Base-by-base conservation (phyloP, 2,888 invertebrate species). In the Acholoe squamosa region DNA sequence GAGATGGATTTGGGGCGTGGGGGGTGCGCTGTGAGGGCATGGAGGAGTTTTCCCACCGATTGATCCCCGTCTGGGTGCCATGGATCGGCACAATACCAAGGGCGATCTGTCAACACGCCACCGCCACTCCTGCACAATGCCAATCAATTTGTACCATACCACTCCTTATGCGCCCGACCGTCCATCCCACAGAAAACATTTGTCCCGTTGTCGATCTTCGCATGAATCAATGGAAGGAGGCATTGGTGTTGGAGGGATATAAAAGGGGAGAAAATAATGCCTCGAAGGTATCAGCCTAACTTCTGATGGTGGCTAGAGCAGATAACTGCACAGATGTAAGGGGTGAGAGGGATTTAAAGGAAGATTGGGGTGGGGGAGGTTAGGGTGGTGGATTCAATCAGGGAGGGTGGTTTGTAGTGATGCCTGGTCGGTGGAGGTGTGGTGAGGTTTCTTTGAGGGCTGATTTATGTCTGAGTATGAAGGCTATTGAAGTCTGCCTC, bases 71-170 rank as follows among this genome's bases (percentile, higher is more conserved):
- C 71, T 28, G 71, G 14, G 3, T 14, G 25, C 1, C 71, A 71
- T 71, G 12, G 71, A 71, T 71, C 71, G 71, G n/a, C 71, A 28
- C 71, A 71, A 71, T 71, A 71, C 71, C 28, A 25, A 61, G 28
- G 71, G 28, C 71, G 71, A 71, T 71, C 71, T 71, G 71, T 71
- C 71, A 71, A 71, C 71, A 71, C 71, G n/a, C 71, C 71, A 5
- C 71, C 28, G 19, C 71, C 71, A 25, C 71, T 43, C 71, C 12
- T 28, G 28, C 71, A 71, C 71, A 71, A 71, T 71, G 71, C 71
- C 71, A 71, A 71, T 71, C 71, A 71, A 71, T 71, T 71, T 71
- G 71, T 71, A 22, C 71, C 3, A 25, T 5, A 25, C 61, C n/a
- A 71, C 25, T 71, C 71, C 71, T 71, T 71, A 71, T 71, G 71